Conservation (phyloP, 1,140 invertebrate species). For the Sarcophaga bullata region DNA sequence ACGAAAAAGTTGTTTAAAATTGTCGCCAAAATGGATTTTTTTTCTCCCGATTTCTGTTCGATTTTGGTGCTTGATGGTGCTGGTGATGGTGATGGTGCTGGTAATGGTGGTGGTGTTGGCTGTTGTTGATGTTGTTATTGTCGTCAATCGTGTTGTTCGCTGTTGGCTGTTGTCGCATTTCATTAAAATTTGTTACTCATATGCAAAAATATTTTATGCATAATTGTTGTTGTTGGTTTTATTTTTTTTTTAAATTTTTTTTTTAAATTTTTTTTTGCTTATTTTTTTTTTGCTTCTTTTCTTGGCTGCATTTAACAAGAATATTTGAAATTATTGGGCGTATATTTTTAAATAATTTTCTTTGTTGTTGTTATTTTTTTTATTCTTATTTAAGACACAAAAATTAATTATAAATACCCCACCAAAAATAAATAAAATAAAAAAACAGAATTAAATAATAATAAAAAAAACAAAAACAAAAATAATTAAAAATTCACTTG, state of each 20-base stretch:
- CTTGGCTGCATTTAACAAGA: neutral
- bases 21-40: too few relatives aligned
- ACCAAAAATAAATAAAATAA: neutral
- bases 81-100: too few relatives aligned
- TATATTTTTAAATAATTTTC: neutral
- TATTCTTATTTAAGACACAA: neutral
- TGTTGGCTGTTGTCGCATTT: conserved; percentile 13
- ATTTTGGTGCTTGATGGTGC: too few relatives aligned
- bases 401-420: conserved; percentile 2
- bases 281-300: neutral
- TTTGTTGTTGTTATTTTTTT: neutral
- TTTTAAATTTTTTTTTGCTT: neutral
- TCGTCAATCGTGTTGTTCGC: neutral
- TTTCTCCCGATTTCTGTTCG: too few relatives aligned
- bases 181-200: conserved; percentile 15
- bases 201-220: neutral
- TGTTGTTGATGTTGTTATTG: neutral
- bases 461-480: neutral
- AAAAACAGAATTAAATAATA: too few relatives aligned
- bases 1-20: too few relatives aligned
- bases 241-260: neutral
- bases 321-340: neutral
- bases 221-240: too few relatives aligned
- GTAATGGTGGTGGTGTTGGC: too few relatives aligned
- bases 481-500: conserved; percentile 15